These are phyloP conservation scores for Leptosomus discolor DNA, from an alignment of 2,113 vertebrate genomes.

Conservation along the genomic window DNA sequence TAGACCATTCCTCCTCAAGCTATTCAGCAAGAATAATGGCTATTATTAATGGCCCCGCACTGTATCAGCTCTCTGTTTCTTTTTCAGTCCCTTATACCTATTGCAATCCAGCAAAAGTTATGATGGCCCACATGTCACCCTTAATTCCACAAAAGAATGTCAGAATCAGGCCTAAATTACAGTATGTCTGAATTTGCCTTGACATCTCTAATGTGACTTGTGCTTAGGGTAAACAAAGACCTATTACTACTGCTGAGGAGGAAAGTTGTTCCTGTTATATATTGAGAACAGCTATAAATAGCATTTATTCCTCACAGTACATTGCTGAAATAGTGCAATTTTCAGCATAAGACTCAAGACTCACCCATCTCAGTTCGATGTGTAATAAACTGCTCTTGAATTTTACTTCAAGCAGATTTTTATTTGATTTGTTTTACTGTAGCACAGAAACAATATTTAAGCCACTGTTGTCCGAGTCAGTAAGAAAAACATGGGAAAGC, in stretches of 20 bases:
- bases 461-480: background rate
- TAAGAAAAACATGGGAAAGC: background rate
- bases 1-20: background rate
- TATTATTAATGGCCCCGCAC: no score
- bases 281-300: background rate
- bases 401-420: background rate
- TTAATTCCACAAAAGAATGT: background rate
- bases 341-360: background rate
- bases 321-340: background rate
- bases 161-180: background rate
- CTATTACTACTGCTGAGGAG: background rate
- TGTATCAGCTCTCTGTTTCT: background rate
- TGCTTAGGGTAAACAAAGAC: background rate
- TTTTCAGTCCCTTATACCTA: background rate
- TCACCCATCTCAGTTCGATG: background rate
- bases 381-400: background rate
- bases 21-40: background rate
- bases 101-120: background rate
- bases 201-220: background rate
- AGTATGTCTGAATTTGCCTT: background rate
- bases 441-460: background rate
- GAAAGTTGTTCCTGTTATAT: rapidly evolving
- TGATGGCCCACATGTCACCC: background rate
- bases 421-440: background rate
- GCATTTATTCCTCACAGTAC: background rate